Evolutionary conservation across 2,888 invertebrate genomes (phyloP).

Genomic region (Anticlea derivata): DNA sequence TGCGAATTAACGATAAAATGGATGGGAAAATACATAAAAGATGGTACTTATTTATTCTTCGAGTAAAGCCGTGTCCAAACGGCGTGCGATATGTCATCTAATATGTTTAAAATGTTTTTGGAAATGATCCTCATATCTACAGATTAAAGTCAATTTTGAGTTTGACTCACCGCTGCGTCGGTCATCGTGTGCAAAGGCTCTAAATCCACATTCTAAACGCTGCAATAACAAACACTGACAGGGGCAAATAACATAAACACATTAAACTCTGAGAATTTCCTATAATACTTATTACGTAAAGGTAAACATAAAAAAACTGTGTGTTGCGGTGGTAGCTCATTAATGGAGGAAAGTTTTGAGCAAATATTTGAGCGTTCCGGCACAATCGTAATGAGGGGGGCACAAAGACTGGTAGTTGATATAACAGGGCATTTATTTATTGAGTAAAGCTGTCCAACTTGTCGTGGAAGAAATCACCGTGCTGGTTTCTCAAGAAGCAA

Average conservation of each 20-base stretch:
- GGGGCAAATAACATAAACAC: constrained; percentile 63
- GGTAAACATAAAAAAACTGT: constrained; percentile 59
- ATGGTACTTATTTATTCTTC: too few relatives aligned
- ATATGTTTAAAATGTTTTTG: too few relatives aligned
- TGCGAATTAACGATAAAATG: too few relatives aligned
- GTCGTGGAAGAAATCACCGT: constrained; percentile 1
- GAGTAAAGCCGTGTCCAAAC: too few relatives aligned
- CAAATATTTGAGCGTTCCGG: constrained; percentile 76
- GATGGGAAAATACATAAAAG: too few relatives aligned
- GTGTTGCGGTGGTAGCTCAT: constrained; percentile 76
- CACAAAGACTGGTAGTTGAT: constrained; percentile 80
- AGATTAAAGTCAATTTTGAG: too few relatives aligned
- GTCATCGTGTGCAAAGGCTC: constrained; percentile 17
- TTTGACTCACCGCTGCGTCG: neutral
- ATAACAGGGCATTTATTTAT: constrained; percentile 69
- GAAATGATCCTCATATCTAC: too few relatives aligned
- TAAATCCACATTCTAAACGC: constrained; percentile 56
- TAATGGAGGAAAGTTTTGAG: constrained; percentile 78
- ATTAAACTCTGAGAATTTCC: constrained; percentile 56
- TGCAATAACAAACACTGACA: constrained; percentile 66
- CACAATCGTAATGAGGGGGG: constrained; percentile 72
- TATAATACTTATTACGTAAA: constrained; percentile 60
- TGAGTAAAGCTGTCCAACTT: constrained; percentile 34
- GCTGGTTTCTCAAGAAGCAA: neutral
- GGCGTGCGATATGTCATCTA: too few relatives aligned